These are phyloP conservation scores for Notarius lentiginosus DNA, from an alignment of 2,113 vertebrate genomes.

Conservation along the genomic window DNA sequence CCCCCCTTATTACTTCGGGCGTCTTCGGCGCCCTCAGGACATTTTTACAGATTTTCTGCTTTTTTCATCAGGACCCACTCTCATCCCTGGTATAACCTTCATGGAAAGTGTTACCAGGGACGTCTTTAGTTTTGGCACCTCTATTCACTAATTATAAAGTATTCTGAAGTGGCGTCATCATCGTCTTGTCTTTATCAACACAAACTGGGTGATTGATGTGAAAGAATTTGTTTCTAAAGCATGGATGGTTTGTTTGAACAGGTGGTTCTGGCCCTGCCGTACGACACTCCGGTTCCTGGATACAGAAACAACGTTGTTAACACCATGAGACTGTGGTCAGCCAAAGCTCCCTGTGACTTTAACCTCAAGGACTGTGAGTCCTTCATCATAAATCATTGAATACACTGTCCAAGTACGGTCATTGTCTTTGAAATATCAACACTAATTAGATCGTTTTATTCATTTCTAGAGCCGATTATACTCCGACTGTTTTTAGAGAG, in stretches of 20 bases:
- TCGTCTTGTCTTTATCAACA: neutral
- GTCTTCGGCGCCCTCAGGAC: no score
- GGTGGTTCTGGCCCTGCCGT: conserved; percentile 87
- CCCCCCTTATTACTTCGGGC: no score
- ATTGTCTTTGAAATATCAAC: neutral
- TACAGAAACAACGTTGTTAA: conserved; percentile 91
- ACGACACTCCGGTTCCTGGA: conserved; percentile 88
- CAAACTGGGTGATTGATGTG: neutral
- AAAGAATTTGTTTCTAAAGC: neutral
- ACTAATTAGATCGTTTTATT: neutral
- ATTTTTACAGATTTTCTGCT: no score
- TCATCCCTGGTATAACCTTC: neutral
- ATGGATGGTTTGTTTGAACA: conserved; percentile 53
- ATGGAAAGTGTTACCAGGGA: no score
- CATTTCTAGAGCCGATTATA: neutral
- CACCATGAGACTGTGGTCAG: conserved; percentile 94
- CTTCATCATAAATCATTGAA: neutral
- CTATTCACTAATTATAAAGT: neutral
- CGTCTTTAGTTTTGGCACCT: neutral
- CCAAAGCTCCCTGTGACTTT: conserved; percentile 89
- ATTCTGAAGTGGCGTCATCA: neutral
- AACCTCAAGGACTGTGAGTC: conserved; percentile 91
- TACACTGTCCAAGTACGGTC: neutral
- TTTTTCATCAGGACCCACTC: no score
- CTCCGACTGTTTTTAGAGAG: neutral